Evolutionary conservation across 2,888 invertebrate genomes (phyloP), one percentile per base, ranked within the genome.

Genomic region (Linnaemya tessellans): DNA sequence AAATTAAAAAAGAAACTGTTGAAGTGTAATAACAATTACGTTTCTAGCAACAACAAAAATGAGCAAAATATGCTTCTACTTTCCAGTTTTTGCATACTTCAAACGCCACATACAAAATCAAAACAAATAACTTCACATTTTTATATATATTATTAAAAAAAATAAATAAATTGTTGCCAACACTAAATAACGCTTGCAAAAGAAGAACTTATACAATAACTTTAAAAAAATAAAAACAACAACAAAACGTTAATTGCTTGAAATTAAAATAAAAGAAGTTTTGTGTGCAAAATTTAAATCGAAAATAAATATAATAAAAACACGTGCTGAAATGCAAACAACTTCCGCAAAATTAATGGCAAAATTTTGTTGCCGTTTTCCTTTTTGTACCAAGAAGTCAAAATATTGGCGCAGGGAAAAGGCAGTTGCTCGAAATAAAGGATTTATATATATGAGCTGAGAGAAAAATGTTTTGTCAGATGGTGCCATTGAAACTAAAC

Each of bases 291-390:
- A 80, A 74, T 43, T 62, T 20, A 58, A 67, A 65, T 43, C 38
- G n/a, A 56, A 70, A 64, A 46, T 15, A 68, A 68, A 67, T 20
- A 38, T 62, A 65, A 67, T 62, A 73, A 82, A 85, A 79, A 79
- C 85, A 85, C 82, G 85, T 85, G 85, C 82, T 79, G 75, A 82
- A 80, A 75, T 82, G 49, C 49, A 67, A 82, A 82, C 67, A 79
- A 82, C 79, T 85, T 85, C 85, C 82, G 75, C 35, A 56, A 82
- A 74, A 70, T 68, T 30, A 74, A 75, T 46, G 43, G 58, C 25
- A 80, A 25, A 30, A n/a, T 20, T 70, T 51, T 18, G 35, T 30
- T 68, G 15, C 51, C 62, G n/a, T 11, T 60, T 30, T 54, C 35
- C 10, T 56, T 30, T n/a, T 3, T 35, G 0, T 56, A 67, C 11